Evolutionary conservation across 2,113 vertebrate genomes (phyloP).

Genomic region (Daphoenositta chrysoptera): DNA sequence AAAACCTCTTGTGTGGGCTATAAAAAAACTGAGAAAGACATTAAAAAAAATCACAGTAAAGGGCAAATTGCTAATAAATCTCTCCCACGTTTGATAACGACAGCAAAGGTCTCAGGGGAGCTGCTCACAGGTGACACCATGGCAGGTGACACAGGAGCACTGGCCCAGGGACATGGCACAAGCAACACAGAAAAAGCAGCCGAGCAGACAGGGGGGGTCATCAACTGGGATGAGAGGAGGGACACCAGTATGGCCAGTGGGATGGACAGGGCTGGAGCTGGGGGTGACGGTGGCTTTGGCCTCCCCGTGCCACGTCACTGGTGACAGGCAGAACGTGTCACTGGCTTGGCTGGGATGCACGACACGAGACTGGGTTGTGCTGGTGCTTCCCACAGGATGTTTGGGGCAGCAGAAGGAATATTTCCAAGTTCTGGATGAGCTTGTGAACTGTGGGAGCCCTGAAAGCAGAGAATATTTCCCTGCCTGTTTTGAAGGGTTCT

Average conservation of each 20-base stretch:
- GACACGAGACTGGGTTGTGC: background rate
- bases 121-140: background rate
- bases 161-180: background rate
- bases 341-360: background rate
- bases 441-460: no score
- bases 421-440: accelerated
- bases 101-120: background rate
- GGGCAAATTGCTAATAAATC: background rate
- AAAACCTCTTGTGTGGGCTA: background rate
- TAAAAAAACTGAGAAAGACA: background rate
- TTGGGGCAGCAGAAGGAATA: background rate
- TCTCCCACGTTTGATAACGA: background rate
- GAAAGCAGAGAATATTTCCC: no score
- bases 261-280: background rate
- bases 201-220: background rate
- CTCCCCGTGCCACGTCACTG: background rate
- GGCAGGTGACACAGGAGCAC: background rate
- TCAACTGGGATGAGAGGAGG: background rate
- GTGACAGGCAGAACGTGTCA: background rate
- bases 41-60: background rate
- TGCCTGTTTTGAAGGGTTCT: no score
- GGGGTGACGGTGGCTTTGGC: background rate
- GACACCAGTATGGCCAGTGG: background rate
- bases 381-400: background rate
- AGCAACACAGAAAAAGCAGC: conserved; percentile 22